phyloP scores from a whole-genome alignment of 2,113 vertebrate genomes.

The Mormyrus lacerda region DNA sequence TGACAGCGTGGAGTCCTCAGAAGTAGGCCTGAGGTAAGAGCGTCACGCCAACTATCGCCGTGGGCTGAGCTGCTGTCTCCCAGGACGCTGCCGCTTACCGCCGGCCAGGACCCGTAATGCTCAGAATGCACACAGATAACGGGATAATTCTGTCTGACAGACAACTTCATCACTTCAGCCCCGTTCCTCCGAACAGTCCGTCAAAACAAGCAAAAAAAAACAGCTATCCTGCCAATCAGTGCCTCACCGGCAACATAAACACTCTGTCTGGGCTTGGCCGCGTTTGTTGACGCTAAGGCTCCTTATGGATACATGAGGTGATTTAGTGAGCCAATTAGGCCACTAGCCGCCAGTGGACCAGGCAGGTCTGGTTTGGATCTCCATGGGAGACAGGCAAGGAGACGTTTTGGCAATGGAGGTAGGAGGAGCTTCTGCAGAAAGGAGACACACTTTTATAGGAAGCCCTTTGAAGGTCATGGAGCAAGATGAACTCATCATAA shows the following conservation, averaged over 20 bases:
- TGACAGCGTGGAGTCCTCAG: neutral
- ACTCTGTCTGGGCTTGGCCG: neutral
- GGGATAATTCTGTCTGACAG: neutral
- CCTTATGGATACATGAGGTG: neutral
- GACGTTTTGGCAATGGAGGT: neutral
- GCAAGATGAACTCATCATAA: neutral
- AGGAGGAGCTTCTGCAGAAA: neutral
- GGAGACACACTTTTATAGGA: neutral
- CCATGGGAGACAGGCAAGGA: neutral
- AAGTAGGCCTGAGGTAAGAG: neutral
- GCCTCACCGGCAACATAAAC: neutral
- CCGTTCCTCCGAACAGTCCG: neutral
- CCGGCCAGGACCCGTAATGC: neutral
- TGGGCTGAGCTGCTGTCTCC: neutral
- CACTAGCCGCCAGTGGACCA: neutral
- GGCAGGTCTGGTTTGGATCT: slow-evolving; percentile 2
- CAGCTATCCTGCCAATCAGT: neutral
- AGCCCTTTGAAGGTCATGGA: neutral
- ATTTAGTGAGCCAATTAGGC: neutral
- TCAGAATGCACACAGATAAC: neutral
- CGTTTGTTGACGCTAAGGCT: neutral
- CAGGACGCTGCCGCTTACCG: neutral
- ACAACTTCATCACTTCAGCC: neutral
- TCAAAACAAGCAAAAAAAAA: neutral
- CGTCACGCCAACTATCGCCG: neutral